phyloP scores from a whole-genome alignment of 2,113 vertebrate genomes.

The Perca schrenkii region DNA sequence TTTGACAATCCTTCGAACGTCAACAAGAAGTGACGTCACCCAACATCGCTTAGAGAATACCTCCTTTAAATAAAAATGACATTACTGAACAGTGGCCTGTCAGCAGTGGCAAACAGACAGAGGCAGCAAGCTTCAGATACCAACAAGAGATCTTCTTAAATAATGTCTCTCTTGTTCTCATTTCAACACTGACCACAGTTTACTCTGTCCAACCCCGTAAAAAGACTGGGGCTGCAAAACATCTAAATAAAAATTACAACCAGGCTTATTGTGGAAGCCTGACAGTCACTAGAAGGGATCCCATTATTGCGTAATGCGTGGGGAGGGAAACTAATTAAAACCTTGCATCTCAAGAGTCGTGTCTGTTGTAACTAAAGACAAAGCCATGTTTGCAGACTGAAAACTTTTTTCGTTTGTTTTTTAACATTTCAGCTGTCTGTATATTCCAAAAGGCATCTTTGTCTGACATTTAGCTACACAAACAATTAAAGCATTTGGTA shows the following conservation, averaged over 20 bases:
- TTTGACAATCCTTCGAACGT: too few species aligned
- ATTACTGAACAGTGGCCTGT: too few species aligned
- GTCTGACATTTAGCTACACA: not conserved
- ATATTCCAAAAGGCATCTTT: not conserved
- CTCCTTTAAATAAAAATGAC: too few species aligned
- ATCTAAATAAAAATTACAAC: conserved; percentile 52
- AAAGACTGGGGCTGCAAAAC: conserved; percentile 57
- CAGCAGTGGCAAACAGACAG: not conserved
- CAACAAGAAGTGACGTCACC: too few species aligned
- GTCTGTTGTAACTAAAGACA: not conserved
- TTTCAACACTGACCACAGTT: conserved; percentile 58
- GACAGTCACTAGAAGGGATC: conserved; percentile 34
- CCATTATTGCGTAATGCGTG: conserved; percentile 32
- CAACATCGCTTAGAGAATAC: too few species aligned
- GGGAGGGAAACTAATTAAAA: conserved; percentile 27
- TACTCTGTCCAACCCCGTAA: conserved; percentile 55
- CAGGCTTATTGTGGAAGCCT: conserved; percentile 47
- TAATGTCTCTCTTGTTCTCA: conserved; percentile 38
- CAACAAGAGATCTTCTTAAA: conserved; percentile 3
- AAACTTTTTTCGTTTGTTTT: not conserved
- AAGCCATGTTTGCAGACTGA: not conserved
- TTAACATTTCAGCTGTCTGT: not conserved
- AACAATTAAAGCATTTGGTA: not conserved
- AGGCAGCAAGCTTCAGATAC: not conserved
- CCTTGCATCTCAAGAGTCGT: conserved; percentile 17